These are phyloP conservation scores for Micrasema minimum DNA, from an alignment of 1,140 invertebrate genomes.

Conservation along the genomic window DNA sequence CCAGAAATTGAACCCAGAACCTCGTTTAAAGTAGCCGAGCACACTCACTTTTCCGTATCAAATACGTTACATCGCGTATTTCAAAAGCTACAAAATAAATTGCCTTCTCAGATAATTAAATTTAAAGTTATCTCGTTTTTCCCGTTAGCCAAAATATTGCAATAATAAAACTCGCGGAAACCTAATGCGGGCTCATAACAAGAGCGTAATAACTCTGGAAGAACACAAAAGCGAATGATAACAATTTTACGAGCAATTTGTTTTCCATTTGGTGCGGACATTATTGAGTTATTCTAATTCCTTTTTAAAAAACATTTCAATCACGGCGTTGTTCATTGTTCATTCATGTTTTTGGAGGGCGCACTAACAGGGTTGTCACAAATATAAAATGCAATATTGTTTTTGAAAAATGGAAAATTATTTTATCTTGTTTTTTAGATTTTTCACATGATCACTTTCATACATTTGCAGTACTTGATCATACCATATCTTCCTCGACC, in stretches of 20 bases:
- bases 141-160: not conserved
- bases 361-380: constrained; percentile 18
- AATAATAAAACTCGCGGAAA: constrained; percentile 3
- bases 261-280: constrained; percentile 52
- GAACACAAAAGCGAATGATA: constrained; percentile 46
- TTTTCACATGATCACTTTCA: too few species aligned
- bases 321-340: constrained; percentile 50
- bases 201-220: constrained; percentile 41
- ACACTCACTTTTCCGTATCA: too few species aligned
- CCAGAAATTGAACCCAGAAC: too few species aligned
- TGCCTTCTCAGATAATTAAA: too few species aligned
- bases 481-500: too few species aligned
- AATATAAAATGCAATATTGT: too few species aligned
- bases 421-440: too few species aligned
- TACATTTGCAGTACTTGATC: too few species aligned
- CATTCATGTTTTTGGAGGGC: constrained; percentile 19
- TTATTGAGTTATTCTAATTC: constrained; percentile 54
- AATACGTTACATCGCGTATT: too few species aligned
- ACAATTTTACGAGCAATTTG: constrained; percentile 53
- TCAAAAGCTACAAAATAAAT: too few species aligned
- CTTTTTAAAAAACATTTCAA: constrained; percentile 54
- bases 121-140: constrained; percentile 2
- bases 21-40: too few species aligned
- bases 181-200: constrained; percentile 20
- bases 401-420: too few species aligned